Base-by-base conservation (phyloP, 2,888 invertebrate species). In the Euproctis similis region DNA sequence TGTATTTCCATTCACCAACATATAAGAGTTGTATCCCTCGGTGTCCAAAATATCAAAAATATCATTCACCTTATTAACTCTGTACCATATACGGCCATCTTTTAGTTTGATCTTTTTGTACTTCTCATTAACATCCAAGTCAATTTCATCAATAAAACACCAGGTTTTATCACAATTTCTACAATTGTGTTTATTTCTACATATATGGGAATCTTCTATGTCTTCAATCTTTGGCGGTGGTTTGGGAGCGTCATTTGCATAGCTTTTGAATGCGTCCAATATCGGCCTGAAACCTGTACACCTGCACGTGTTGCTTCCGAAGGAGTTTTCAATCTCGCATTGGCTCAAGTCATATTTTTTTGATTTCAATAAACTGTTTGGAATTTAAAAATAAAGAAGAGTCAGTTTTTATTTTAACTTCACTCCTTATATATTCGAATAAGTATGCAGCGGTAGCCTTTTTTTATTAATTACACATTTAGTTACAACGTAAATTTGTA, bases 1-100 rank as follows among this genome's bases (percentile, higher is more conserved):
- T 2, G 92, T 92, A 54, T 92, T 92, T 11, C 92, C 92, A 19
- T 88, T 89, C 1, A 92, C 87, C 6, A 92, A 56, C 67, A 88
- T 85, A 38, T 90, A 90, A 16, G 72, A 76, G 8, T 65, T 53
- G 64, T 65, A 31, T 40, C 72, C 53, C 54, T 66, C 56, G 75
- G 67, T 32, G 12, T 59, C 33, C 3, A 75, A 43, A 7, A 88
- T 58, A 18, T 69, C 53, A 53, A 89, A 87, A 19, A 90, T 72
- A 31, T 87, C 80, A 10, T 61, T 56, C 1, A 89, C 32, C 1
- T 68, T 61, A 16, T 71, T 55, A 2, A 87, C 86, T 59, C 87
- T 87, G 38, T 82, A 81, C 85, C 89, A 90, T 6, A 70, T 51
- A 18, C 70, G 59, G 9, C 71, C 59, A 42, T 76, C 74, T 46